Conservation (phyloP, 2,888 invertebrate species). For the Microctonus aethiopoides region DNA sequence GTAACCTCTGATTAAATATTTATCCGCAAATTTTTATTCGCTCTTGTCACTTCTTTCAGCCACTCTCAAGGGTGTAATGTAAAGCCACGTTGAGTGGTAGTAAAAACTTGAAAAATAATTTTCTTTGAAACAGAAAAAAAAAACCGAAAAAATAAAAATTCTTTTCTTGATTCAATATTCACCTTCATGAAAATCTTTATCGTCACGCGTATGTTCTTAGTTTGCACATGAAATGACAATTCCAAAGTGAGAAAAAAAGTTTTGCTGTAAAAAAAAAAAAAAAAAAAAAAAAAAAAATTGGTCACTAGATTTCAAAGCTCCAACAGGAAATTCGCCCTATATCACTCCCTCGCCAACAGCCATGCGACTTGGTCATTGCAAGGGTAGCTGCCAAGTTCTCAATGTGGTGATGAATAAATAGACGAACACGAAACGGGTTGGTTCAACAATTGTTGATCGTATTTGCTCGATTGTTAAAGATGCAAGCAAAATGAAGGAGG, state of each 20-base stretch:
- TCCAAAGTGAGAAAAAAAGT: background rate
- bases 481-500: background rate
- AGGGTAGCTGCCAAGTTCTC: background rate
- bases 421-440: constrained; percentile 41
- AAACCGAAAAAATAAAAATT: background rate
- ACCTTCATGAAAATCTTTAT: background rate
- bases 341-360: background rate
- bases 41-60: background rate
- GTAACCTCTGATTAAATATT: background rate
- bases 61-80: background rate
- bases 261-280: background rate
- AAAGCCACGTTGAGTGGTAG: background rate
- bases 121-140: background rate
- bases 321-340: background rate
- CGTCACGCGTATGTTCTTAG: background rate
- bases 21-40: background rate
- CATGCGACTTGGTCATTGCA: background rate
- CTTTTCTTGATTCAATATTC: background rate
- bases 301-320: background rate
- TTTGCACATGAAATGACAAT: background rate
- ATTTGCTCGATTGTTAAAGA: background rate
- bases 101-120: background rate
- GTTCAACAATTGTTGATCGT: constrained; percentile 40
- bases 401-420: constrained; percentile 33
- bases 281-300: background rate